Evolutionary conservation across 30 jellyfish, hydroid and myxozoan species (phyloP), one percentile per base, ranked within the genome.

Genomic region (Chrysaora quinquecirrha): DNA sequence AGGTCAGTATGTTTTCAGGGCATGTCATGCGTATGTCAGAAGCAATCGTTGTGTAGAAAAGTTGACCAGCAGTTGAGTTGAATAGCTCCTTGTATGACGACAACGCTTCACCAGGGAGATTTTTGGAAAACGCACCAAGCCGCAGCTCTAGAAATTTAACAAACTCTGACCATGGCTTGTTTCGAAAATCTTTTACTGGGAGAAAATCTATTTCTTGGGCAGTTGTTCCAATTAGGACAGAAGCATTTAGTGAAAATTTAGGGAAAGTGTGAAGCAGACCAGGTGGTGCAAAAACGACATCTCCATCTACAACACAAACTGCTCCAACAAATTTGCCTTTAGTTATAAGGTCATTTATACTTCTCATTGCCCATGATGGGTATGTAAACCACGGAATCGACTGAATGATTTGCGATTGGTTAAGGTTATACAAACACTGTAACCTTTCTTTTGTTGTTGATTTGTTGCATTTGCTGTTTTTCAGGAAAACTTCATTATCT

Each of bases 211-310:
- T 61, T 64, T 88, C 97, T 50, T 88, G 97, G 6, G 97, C 94
- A 10, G 95, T 88, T 27, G 78, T 60, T 35, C 97, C 97, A 33
- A 88, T 49, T 66, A 88, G 30, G 4, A 88, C 81, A 0, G 90
- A 12, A 25, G 80, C 86, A n/a, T 67, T 81, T 12, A 46, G 89
- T 16, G 71, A n/a, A 54, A 48, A 28, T 0, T 70, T 3, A 11
- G 58, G 80, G 14, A 20, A 14, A 2, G 28, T 11, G 20, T 27
- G 19, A 2, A 76, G 27, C 43, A 25, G 23, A 10, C 46, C 74
- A 1, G 94, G 90, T 1, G 95, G 65, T 1, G 46, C 27, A 31
- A 82, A 48, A 16, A 88, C 46, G 27, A 88, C 94, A 30, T 43
- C 71, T 7, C 80, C 75, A 65, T 88, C 97, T 20, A 88, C 78